Percentiles rank a stretch among this genome's conserved stretches.
Evolutionary conservation across 2,113 vertebrate species (phyloP).

Genomic region (Saccopteryx bilineata): DNA sequence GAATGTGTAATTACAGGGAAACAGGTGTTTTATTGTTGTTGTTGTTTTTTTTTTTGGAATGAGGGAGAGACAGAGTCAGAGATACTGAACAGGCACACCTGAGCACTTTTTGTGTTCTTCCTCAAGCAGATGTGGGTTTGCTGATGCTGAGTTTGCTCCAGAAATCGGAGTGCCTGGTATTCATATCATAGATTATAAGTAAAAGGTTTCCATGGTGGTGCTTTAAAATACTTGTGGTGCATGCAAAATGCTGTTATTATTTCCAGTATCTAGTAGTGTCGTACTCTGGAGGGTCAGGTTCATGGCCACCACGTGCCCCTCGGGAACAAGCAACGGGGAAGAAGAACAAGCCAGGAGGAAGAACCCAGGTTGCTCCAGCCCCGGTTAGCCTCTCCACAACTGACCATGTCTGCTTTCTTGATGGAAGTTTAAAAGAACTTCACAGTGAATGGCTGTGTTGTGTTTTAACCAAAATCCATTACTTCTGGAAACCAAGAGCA

Average conservation of each 20-base stretch:
- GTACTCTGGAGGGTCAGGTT: neutral
- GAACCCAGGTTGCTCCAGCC: no score
- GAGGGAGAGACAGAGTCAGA: neutral
- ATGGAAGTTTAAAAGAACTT: neutral
- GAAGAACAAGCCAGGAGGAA: no score
- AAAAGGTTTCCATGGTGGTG: neutral
- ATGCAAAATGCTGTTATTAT: neutral
- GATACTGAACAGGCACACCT: neutral
- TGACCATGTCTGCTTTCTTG: neutral
- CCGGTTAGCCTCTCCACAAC: neutral
- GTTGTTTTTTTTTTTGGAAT: neutral
- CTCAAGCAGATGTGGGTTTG: neutral
- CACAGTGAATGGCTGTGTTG: neutral
- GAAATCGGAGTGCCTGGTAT: neutral
- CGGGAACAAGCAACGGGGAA: neutral
- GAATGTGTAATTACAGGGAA: constrained; percentile 46
- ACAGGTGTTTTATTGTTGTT: no score
- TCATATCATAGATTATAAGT: neutral
- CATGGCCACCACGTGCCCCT: neutral
- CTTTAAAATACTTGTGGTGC: neutral
- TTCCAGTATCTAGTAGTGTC: neutral
- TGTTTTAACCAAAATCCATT: constrained; percentile 11
- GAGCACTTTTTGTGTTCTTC: neutral
- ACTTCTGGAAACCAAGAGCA: neutral
- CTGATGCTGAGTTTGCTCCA: neutral